Percentiles rank a stretch among this genome's conserved stretches.
These are phyloP conservation scores for Siniperca chuatsi DNA, from an alignment of 2,113 vertebrate species.

Conservation along the genomic window DNA sequence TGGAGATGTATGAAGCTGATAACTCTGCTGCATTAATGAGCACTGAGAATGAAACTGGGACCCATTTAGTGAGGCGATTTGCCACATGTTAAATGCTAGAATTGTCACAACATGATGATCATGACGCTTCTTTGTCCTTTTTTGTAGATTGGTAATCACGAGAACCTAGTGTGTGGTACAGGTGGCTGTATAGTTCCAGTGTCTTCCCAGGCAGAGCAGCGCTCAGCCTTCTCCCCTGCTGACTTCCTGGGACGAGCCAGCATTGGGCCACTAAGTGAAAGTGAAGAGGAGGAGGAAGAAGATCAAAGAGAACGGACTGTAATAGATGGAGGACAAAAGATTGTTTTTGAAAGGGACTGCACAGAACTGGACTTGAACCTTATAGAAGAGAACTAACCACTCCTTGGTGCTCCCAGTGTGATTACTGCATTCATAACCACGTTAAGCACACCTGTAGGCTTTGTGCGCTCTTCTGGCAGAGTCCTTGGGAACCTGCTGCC, in stretches of 20 bases:
- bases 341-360: conserved; percentile 89
- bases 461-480: conserved; percentile 42
- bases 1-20: background rate
- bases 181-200: conserved; percentile 29
- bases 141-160: conserved; percentile 72
- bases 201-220: conserved; percentile 57
- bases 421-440: conserved; percentile 57
- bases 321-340: conserved; percentile 78
- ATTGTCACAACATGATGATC: background rate
- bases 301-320: conserved; percentile 68
- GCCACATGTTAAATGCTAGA: background rate
- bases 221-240: conserved; percentile 79
- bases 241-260: conserved; percentile 83
- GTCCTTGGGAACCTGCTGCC: conserved; percentile 63
- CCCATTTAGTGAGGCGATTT: background rate
- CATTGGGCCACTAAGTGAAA: conserved; percentile 89
- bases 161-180: conserved; percentile 38
- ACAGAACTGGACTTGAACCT: conserved; percentile 89
- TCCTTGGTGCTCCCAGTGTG: conserved; percentile 69
- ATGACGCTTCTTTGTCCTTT: background rate
- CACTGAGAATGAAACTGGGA: background rate
- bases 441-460: conserved; percentile 69
- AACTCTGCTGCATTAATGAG: background rate
- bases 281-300: conserved; percentile 78
- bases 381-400: conserved; percentile 88